phyloP scores from a whole-genome alignment of 2,797 vertebrate species.

The Pangasius macronema region DNA sequence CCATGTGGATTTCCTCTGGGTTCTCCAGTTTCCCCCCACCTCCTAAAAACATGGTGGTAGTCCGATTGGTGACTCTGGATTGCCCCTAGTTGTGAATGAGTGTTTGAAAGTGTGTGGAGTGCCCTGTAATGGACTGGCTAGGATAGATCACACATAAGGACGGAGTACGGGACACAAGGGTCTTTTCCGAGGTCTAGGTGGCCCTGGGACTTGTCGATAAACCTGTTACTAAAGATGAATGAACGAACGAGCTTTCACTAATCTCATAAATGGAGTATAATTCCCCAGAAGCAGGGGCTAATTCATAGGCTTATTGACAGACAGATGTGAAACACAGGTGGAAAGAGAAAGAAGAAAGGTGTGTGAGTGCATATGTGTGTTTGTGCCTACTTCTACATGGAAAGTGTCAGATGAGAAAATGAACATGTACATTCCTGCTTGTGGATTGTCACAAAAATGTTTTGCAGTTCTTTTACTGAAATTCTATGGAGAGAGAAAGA shows the following conservation, averaged over 20 bases:
- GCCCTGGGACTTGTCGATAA: too few species aligned
- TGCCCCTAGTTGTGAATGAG: background rate
- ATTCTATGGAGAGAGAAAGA: background rate
- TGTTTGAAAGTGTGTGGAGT: background rate
- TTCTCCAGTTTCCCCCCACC: background rate
- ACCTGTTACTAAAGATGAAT: background rate
- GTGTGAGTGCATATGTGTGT: conserved; percentile 54
- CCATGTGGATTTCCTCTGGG: background rate
- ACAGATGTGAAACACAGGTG: conserved; percentile 48
- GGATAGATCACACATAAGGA: too few species aligned
- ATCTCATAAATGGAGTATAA: conserved; percentile 21
- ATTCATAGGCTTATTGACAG: conserved; percentile 57
- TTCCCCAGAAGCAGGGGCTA: conserved; percentile 22
- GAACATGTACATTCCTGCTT: background rate
- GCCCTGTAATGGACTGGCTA: background rate
- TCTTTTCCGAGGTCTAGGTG: too few species aligned
- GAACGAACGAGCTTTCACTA: background rate
- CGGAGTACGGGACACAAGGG: too few species aligned
- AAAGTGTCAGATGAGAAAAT: background rate
- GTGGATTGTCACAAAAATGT: background rate
- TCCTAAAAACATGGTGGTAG: background rate
- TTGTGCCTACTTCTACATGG: conserved; percentile 31
- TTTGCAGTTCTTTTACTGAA: background rate
- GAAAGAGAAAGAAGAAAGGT: conserved; percentile 39
- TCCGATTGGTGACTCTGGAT: background rate